Base-by-base conservation (phyloP, 2,888 invertebrate genomes). In the Pandemis corylana region DNA sequence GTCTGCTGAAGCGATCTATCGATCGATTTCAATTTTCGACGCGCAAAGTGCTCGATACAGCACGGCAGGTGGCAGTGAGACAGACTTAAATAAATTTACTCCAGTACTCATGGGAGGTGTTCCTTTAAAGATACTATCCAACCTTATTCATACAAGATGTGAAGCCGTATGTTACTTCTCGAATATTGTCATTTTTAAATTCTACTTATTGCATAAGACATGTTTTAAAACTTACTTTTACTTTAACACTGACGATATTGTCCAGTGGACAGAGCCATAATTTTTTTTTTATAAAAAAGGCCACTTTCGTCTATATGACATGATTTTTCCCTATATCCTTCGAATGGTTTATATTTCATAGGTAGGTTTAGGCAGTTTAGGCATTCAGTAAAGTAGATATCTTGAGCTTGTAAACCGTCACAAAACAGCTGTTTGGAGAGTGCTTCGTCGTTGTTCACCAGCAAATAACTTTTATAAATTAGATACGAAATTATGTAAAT, bases 1-100 rank as follows among this genome's bases (percentile, higher is more conserved):
- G 93, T 93, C 93, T 94, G 91, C 93, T 49, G 70, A 70, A 71
- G 71, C 70, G 71, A 75, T 75, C 75, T 75, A 75, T 71, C 74
- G 74, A 75, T 71, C 74, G 74, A 70, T 74, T 74, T 70, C 69
- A 69, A 70, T 74, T 74, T 61, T 74, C 75, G 83, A 80, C 92
- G 79, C 81, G 91, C 76, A 78, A 81, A 85, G 87, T 88, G 87
- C 51, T 9, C 20, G 56, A 68, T 68, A 65, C 68, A 66, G 53
- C 76, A 72, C 13, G 42, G 66, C 65, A 72, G 71, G 72, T 72
- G 75, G 71, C 74, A 71, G 20, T 65, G 68, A 68, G 65, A 74
- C 53, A 36, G 62, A 46, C 73, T 73, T 71, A 68, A 73, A 74
- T 68, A 76, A 74, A 71, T 73, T 70, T 70, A 73, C 61, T n/a